These are phyloP conservation scores for Brachionus sp. DNA, from an alignment of 1,140 invertebrate genomes.

Conservation along the genomic window DNA sequence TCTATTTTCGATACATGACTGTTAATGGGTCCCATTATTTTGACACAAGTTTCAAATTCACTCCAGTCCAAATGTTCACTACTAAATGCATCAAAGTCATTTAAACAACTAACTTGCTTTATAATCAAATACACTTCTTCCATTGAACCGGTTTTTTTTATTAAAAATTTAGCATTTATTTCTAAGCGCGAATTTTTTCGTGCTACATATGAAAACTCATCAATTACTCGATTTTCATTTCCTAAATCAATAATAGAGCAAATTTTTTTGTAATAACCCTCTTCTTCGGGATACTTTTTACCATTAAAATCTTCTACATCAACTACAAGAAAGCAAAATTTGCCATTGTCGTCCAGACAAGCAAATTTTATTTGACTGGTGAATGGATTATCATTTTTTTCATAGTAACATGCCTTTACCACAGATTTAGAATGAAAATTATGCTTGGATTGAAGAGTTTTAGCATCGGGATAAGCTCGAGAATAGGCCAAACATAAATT, in stretches of 20 bases:
- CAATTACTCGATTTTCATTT: constrained; percentile 1
- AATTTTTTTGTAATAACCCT: constrained; percentile 3
- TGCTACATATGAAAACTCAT: constrained; percentile 9
- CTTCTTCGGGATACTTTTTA: constrained; percentile 23
- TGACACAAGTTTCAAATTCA: constrained; percentile 39
- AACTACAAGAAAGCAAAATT: constrained; percentile 22
- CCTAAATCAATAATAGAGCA: constrained; percentile 33
- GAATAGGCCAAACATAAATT: not conserved
- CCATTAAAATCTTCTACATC: constrained; percentile 43
- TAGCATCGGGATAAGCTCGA: constrained; percentile 5
- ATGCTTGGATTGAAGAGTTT: not conserved
- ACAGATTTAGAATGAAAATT: constrained; percentile 20
- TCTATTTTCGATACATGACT: not conserved
- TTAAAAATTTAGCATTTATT: constrained; percentile 15
- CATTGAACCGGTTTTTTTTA: not conserved
- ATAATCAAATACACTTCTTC: constrained; percentile 4
- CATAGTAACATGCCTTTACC: not conserved
- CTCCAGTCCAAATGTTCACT: constrained; percentile 10
- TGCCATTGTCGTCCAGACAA: not conserved
- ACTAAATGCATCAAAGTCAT: constrained; percentile 38
- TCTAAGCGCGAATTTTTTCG: constrained; percentile 4
- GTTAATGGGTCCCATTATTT: constrained; percentile 38
- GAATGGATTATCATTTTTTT: constrained; percentile 33
- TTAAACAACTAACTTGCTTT: constrained; percentile 17
- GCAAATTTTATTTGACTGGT: constrained; percentile 3